Base-by-base conservation (phyloP, 2,888 invertebrate species). In the Augiades crinisus region DNA sequence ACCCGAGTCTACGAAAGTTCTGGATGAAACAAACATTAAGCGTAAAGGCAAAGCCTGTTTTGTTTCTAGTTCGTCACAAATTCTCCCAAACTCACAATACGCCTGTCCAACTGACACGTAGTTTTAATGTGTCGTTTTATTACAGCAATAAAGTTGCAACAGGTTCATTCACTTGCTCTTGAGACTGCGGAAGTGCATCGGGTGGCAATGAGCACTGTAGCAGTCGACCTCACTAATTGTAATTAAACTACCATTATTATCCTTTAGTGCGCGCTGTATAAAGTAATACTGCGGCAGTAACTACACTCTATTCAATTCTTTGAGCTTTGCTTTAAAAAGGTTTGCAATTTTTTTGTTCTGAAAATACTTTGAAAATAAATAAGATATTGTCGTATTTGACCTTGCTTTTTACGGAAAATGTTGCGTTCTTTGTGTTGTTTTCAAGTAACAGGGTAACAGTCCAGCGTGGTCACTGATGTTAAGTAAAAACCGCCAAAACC, bases 131-230 rank as follows among this genome's bases (percentile, higher is more conserved):
- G 5, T 1, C 12, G 27, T 30, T 46, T 36, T 17, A 47, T 12
- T 8, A 36, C 12, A 13, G 37, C 37, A 19, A 38, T 47, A 24
- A 47, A 27, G 33, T 21, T 12, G 31, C 47, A 38, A 47, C 47
- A 47, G 47, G 47, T 47, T 47, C 47, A 37, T 47, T 47, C 37
- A 47, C 47, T 47, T 13, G 27, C 10, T 36, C 36, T 36, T 46
- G 46, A 19, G 16, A 19, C 7, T 17, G 30, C 47, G 47, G 47
- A 47, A 47, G 47, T 46, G 36, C 30, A 30, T 10, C 17, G 17
- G 30, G 17, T 38, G 47, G 47, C 47, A 47, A 47, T 47, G 47
- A 38, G 34, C 8, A 19, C 3, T n/a, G n/a, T 33, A 45, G 36
- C 27, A 12, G 30, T 13, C 30, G 47, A 47, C 47, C 47, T 47